Base-by-base conservation (phyloP, 2,888 invertebrate species). In the Nezara viridula region DNA sequence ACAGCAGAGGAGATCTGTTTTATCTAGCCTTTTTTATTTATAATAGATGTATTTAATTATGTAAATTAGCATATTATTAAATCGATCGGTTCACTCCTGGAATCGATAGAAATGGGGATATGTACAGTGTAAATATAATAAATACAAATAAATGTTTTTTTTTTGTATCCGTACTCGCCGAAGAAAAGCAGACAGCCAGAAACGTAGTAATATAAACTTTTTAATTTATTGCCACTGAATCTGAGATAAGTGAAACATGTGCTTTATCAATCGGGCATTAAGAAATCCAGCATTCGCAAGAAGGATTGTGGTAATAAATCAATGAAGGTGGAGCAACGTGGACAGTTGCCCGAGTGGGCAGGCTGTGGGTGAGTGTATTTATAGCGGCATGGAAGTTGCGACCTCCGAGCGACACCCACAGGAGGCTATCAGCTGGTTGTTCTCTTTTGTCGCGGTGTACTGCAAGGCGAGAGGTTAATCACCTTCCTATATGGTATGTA, bases 381-480 rank as follows among this genome's bases (percentile, higher is more conserved):
- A 81, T 81, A 81, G 40, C 40, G 77, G 40, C 40, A 77, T 37
- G 37, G 77, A 24, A 77, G 77, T 40, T 40, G 2, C 32, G 73
- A 73, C 73, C 32, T 19, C 19, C 1, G 37, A 16, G 40, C 24
- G n/a, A 40, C 40, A 24, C 81, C 81, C 40, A 40, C 40, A n/a
- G 44, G 5, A 40, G 81, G 81, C 44, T 44, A 81, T 81, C 81
- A 81, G 81, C 37, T 81, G 81, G 44, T 47, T 24, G 10, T 24
- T n/a, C 44, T 12, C 81, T 40, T 44, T 81, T 81, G 44, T 47
- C 44, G 44, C 24, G 81, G 81, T n/a, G 24, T 81, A 14, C 81
- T 81, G 81, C 81, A 81, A 81, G 81, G 44, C 81, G 44, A 40
- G n/a, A 47, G 81, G 81, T 81, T 81, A 44, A 44, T 81, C 81